A percentile compares a stretch with the other conserved stretches of the same genome.
Conservation (phyloP, 2,888 invertebrate species). For the Caenorhabditis afra region DNA sequence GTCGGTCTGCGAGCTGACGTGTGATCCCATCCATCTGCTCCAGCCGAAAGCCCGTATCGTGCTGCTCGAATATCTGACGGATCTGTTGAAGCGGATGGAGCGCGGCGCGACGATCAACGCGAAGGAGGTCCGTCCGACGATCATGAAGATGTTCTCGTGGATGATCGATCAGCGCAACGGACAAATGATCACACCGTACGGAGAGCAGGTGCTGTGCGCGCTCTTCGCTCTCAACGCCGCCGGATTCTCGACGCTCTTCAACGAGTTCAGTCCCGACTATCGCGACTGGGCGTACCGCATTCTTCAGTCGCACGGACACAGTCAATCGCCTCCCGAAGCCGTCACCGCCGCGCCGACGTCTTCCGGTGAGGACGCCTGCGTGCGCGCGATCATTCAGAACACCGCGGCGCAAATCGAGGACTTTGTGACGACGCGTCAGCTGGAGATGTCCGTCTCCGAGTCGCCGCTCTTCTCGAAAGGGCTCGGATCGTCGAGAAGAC, state of each 20-base stretch:
- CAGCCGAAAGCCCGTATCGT: constrained; percentile 49
- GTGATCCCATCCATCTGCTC: constrained; percentile 49
- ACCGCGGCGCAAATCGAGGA: constrained; percentile 47
- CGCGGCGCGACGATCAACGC: constrained; percentile 34
- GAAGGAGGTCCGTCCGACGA: constrained; percentile 31
- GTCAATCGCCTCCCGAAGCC: background rate
- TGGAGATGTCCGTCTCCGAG: background rate
- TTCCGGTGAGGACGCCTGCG: constrained; percentile 4
- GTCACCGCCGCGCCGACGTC: background rate
- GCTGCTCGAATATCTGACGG: constrained; percentile 44
- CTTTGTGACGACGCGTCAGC: constrained; percentile 15
- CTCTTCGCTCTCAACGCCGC: constrained; percentile 52
- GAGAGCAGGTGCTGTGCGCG: constrained; percentile 43
- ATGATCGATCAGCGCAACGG: constrained; percentile 40
- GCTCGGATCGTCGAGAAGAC: background rate
- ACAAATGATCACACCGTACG: constrained; percentile 24
- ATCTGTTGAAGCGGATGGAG: constrained; percentile 48
- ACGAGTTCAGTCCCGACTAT: constrained; percentile 51
- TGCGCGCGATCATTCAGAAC: constrained; percentile 28
- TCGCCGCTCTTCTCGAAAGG: background rate
- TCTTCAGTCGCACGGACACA: constrained; percentile 48
- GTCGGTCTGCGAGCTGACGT: constrained; percentile 37
- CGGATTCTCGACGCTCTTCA: constrained; percentile 52
- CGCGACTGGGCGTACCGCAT: constrained; percentile 49
- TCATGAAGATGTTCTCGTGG: constrained; percentile 57